Evolutionary conservation across 2,113 vertebrate genomes (phyloP).

Genomic region (Callaeas wilsoni): DNA sequence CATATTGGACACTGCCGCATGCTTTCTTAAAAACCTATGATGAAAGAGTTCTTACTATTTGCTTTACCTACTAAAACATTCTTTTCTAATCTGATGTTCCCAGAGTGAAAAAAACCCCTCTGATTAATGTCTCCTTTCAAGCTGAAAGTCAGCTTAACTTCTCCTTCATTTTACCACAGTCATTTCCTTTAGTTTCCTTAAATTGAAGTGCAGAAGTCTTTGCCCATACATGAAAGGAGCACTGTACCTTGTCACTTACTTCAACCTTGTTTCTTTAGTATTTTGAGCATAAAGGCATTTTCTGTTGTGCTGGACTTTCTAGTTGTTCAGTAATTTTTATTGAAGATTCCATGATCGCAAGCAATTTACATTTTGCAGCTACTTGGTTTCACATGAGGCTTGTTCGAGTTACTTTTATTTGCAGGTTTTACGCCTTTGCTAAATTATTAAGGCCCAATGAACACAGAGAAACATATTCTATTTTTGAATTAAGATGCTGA

Average conservation of each 20-base stretch:
- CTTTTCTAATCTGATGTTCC: not conserved
- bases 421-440: not conserved
- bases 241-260: not conserved
- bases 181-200: not conserved
- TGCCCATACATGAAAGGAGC: not conserved
- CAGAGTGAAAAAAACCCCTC: not conserved
- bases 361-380: not conserved
- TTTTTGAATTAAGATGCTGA: not conserved
- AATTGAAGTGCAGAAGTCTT: not conserved
- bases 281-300: not conserved
- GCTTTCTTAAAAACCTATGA: not conserved
- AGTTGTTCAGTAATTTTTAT: not conserved
- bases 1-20: not conserved
- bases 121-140: not conserved
- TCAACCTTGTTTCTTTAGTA: not conserved
- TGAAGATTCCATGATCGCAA: accelerated
- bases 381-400: not conserved
- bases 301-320: not conserved
- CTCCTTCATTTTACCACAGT: not conserved
- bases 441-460: not conserved
- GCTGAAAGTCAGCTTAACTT: not conserved
- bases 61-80: not conserved
- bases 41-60: not conserved
- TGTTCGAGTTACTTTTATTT: not conserved
- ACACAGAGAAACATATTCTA: not conserved